These are phyloP conservation scores for Oligia latruncula DNA, from an alignment of 2,888 invertebrate species.

Conservation along the genomic window DNA sequence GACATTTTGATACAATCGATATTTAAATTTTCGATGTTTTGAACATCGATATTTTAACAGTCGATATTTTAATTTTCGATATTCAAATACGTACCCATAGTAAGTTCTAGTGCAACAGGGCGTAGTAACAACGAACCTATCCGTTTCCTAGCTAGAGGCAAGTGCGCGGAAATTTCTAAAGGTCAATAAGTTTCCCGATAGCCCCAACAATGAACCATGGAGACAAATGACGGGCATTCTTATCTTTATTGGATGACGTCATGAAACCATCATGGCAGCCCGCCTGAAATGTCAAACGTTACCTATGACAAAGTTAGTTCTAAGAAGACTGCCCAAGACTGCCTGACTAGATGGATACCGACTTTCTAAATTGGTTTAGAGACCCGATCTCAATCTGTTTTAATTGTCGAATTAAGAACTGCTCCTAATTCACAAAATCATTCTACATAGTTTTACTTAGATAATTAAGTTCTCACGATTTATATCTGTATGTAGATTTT, in stretches of 20 bases:
- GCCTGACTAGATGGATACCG: not conserved
- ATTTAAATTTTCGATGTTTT: too few species aligned
- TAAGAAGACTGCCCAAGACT: slow-evolving; percentile 9
- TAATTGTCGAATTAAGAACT: slow-evolving; percentile 7
- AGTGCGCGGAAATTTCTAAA: slow-evolving; percentile 73
- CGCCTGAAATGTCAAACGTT: slow-evolving; percentile 18
- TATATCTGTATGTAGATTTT: slow-evolving; percentile 42
- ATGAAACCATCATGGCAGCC: slow-evolving; percentile 21
- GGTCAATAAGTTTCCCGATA: slow-evolving; percentile 73
- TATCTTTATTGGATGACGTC: slow-evolving; percentile 61
- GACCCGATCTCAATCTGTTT: slow-evolving; percentile 4
- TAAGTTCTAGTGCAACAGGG: slow-evolving; percentile 35
- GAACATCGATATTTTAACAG: too few species aligned
- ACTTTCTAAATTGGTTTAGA: slow-evolving; percentile 21
- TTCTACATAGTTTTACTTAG: slow-evolving; percentile 23
- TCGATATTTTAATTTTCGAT: too few species aligned
- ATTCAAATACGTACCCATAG: too few species aligned
- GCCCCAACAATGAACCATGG: slow-evolving; percentile 65
- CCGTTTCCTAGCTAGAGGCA: slow-evolving; percentile 8
- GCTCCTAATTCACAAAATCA: slow-evolving; percentile 22
- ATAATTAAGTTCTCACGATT: slow-evolving; percentile 51
- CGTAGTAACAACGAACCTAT: slow-evolving; percentile 37
- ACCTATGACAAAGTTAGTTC: slow-evolving; percentile 3
- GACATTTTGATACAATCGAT: too few species aligned
- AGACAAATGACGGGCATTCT: slow-evolving; percentile 55